Base-by-base conservation (phyloP, 1,140 invertebrate genomes). In the Drosophila sturtevanti region DNA sequence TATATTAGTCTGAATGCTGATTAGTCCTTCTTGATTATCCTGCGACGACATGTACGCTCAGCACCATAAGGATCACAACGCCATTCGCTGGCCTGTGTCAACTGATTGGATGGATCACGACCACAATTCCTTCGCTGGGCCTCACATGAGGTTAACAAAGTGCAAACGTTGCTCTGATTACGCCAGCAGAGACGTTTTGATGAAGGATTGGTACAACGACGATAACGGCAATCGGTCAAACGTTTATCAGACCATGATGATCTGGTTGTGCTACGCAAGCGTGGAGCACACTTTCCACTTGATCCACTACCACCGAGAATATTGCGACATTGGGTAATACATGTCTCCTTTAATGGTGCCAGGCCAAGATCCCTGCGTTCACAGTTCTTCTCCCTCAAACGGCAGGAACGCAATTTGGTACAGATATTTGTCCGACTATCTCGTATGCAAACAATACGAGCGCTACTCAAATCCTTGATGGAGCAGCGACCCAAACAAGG, bases 381-480 rank as follows among this genome's bases (percentile, higher is more conserved):
- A 18, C 81, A 86, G 65, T 86, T 86, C 52, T 51, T 44, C 51
- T 86, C 84, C 4, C 84, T 73, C n/a, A 84, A 60, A 0, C 64
- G 60, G 37, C 84, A 89, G 27, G 85, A 38, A 0, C 70, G 59
- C 21, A 89, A 37, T 41, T 64, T 79, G 68, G 80, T 84, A 70
- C 84, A 89, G 4, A 52, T 44, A 1, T 89, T 84, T 16, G 68
- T 80, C 0, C 35, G 54, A 14, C 16, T 35, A 52, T 78, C 58
- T 0, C 84, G 51, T 2, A 67, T 44, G 68, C 84, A 89, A 1
- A 89, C 63, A 7, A 67, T 5, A 12, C 31, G 18, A 5, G 48
- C 16, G 34, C 52, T 41, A 3, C 21, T 7, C 21, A 66, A 16
- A 14, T 73, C 74, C 54, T 51, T 48, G 12, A 31, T 2, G 1